Evolutionary conservation across 2,113 vertebrate species (phyloP).

Genomic region (Neogobius melanostomus): DNA sequence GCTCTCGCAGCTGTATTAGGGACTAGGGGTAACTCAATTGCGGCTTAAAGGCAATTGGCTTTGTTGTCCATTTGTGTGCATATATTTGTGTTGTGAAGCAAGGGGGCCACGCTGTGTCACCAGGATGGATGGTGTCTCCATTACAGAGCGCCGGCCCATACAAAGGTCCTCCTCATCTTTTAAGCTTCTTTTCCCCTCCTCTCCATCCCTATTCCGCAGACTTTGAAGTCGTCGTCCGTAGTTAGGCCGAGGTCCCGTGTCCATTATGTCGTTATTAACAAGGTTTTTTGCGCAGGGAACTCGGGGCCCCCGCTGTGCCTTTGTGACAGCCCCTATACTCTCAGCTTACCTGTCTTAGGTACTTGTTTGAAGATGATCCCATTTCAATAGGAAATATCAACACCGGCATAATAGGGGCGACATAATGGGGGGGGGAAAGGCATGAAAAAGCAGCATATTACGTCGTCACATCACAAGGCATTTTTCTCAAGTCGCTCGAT

Average conservation of each 20-base stretch:
- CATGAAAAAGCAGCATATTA: conserved; percentile 59
- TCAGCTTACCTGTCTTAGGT: conserved; percentile 83
- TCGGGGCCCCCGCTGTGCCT: conserved; percentile 86
- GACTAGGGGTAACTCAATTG: conserved; percentile 87
- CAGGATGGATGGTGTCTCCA: conserved; percentile 84
- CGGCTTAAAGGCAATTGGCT: conserved; percentile 90
- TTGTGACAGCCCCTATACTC: conserved; percentile 79
- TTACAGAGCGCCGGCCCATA: conserved; percentile 84
- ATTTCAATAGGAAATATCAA: conserved; percentile 79
- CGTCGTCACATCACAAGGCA: conserved; percentile 43
- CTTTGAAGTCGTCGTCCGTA: conserved; percentile 92
- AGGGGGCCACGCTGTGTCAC: conserved; percentile 85
- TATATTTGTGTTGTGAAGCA: conserved; percentile 92
- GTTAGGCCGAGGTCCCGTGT: conserved; percentile 81
- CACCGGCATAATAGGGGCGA: conserved; percentile 70
- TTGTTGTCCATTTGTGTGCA: conserved; percentile 99
- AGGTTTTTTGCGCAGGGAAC: conserved; percentile 78
- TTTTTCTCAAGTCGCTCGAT: conserved; percentile 57
- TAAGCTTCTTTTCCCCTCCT: conserved; percentile 82
- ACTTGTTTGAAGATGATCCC: conserved; percentile 84
- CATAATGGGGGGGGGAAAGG: conserved; percentile 61
- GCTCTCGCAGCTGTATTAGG: conserved; percentile 90
- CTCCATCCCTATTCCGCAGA: conserved; percentile 79
- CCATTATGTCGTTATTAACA: conserved; percentile 92
- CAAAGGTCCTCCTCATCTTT: conserved; percentile 71